Evolutionary conservation across 2,888 invertebrate species (phyloP).

Genomic region (Drosophila kambysellisi): DNA sequence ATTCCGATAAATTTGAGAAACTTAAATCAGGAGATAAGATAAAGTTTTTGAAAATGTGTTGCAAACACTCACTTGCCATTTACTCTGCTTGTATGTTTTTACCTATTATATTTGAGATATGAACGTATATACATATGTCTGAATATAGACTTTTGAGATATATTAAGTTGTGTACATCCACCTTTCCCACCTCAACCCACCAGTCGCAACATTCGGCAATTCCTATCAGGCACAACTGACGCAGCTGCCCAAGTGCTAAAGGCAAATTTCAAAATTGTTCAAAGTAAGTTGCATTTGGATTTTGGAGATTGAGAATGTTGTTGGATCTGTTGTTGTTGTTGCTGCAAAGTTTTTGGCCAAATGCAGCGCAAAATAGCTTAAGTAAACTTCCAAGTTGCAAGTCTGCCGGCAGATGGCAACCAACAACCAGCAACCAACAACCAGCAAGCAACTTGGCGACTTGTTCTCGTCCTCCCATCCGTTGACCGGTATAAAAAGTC

Average conservation of each 20-base stretch:
- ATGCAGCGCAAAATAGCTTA: constrained; percentile 64
- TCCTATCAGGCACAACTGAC: constrained; percentile 31
- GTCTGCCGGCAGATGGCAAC: constrained; percentile 45
- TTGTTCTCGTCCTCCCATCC: constrained; percentile 3
- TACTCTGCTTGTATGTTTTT: not conserved
- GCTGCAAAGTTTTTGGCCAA: constrained; percentile 58
- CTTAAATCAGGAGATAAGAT: not conserved
- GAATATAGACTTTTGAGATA: not conserved
- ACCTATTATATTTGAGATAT: not conserved
- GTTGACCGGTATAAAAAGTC: constrained; percentile 26
- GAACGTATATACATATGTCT: not conserved
- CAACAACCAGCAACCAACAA: constrained; percentile 16
- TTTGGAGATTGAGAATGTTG: constrained; percentile 23
- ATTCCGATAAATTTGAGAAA: not conserved
- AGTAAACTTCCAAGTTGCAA: constrained; percentile 65
- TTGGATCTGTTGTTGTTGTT: constrained; percentile 23
- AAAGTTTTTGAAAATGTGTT: not conserved
- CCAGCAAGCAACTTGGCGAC: constrained; percentile 12
- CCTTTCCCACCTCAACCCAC: too few species aligned
- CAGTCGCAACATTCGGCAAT: not conserved
- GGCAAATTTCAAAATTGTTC: constrained; percentile 51
- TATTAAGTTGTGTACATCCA: not conserved
- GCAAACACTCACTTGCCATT: not conserved
- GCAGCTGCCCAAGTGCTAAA: constrained; percentile 33
- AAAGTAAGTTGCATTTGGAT: constrained; percentile 45